Percentiles rank a stretch among this genome's conserved stretches.
Conservation (phyloP, 2,113 vertebrate genomes). For the Elephantulus edwardii region DNA sequence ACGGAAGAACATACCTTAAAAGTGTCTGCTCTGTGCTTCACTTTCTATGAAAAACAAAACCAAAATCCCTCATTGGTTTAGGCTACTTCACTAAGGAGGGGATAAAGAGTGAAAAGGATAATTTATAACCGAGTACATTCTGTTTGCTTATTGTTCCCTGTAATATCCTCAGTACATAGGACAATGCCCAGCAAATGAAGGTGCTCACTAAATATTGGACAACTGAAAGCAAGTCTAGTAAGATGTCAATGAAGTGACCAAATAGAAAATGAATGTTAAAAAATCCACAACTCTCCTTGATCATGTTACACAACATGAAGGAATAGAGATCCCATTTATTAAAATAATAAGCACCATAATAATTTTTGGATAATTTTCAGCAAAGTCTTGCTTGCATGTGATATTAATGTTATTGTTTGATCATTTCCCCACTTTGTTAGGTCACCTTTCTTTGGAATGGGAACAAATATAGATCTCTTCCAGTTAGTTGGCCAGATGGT, state of each 20-base stretch:
- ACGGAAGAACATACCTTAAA: background rate
- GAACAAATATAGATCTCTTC: too few species aligned
- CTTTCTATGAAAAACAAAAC: background rate
- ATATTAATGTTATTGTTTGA: too few species aligned
- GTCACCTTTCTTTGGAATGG: too few species aligned
- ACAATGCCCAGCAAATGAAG: background rate
- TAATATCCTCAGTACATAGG: background rate
- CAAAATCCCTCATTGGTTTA: background rate
- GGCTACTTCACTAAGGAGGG: background rate
- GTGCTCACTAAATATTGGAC: background rate
- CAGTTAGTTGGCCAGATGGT: too few species aligned
- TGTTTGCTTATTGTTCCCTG: background rate
- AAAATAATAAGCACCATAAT: background rate
- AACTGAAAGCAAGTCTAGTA: background rate
- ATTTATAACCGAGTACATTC: background rate
- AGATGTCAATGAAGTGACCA: background rate
- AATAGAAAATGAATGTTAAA: background rate
- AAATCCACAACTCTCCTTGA: background rate
- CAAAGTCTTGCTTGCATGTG: too few species aligned
- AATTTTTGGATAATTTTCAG: too few species aligned
- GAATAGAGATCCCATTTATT: conserved; percentile 16
- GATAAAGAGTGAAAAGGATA: background rate
- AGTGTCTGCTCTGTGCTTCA: background rate
- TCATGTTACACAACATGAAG: background rate
- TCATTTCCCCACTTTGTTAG: too few species aligned